Evolutionary conservation across 2,113 vertebrate species (phyloP), one percentile per base, ranked within the genome.

Genomic region (Prietella phreatophila): DNA sequence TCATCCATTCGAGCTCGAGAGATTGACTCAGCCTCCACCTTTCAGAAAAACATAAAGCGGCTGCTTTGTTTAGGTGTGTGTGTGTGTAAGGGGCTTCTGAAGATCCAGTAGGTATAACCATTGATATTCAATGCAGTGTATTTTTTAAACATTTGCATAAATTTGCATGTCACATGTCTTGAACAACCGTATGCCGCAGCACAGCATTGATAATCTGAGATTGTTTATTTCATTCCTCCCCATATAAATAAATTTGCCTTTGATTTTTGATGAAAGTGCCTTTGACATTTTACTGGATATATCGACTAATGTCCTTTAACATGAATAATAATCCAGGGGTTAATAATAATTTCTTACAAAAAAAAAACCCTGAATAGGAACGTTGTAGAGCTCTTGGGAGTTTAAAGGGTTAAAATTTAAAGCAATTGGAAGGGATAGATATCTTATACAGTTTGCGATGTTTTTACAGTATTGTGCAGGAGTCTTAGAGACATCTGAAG

Each of bases 21-120:
- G 8, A 93, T 58, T 14, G 6, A 76, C 67, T 93, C 87, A 0
- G 63, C 55, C 7, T 93, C 88, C 56, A 11, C 87, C 91, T 92
- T 79, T 85, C 60, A 53, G 36, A 60, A 33, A 82, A 36, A 86
- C 20, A 88, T 71, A 17, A 75, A 55, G 84, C 13, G 53, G 55
- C 88, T 85, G 61, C 58, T 78, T 79, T 69, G 47, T 89, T 42
- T 58, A 36, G 22, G 11, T 82, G 55, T 60, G 55, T 25, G 15
- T 33, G 50, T 50, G 11, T 30, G 25, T 80, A 30, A 33, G 22
- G 30, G 36, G 22, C 39, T 65, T 83, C 39, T n/a, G 39, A 42
- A 83, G 7, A 82, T 82, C 20, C 19, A 61, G 4, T 82, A 80
- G 50, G 15, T 80, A 17, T 60, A 39, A 58, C 17, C 55, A 25